Base-by-base conservation (phyloP, 2,797 vertebrate species). In the Thamnophis elegans region DNA sequence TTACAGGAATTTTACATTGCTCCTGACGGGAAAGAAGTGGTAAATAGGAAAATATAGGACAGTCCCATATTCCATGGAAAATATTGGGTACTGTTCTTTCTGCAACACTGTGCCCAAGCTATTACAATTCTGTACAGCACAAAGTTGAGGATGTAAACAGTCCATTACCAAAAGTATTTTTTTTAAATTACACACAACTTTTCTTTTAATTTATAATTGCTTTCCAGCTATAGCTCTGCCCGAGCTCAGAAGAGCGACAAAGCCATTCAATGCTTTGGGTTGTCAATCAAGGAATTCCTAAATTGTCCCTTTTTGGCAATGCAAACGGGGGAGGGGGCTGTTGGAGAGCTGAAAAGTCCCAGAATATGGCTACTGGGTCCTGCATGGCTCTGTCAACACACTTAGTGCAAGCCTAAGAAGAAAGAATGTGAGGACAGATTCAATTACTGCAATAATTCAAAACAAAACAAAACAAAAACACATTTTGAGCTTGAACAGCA, bases 371-470 rank as follows among this genome's bases (percentile, higher is more conserved):
- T 54, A 36, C 32, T 82, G 42, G n/a, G n/a, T 18, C 78, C 12
- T 82, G 56, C 8, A 25, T 54, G 73, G 73, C 18, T 89, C 59
- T 89, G 62, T 85, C 73, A 32, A 62, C 22, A 42, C 73, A 22
- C 28, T 58, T 78, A 58, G 54, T 59, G 4, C 25, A 28, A 73
- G 53, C 16, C 53, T 87, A n/a, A 28, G 85, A 65, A 65, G 85
- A 25, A 36, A 58, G 42, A 60, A 60, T 92, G 88, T 7, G 28
- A 92, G 51, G 25, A 10, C 87, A 85, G 51, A 85, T 85, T 68
- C 53, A 91, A 87, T 91, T 62, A 55, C 58, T 65, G 59, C 51
- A 65, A 87, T 78, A 92, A 78, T 92, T 53, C 7, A 59, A 92
- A 92, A 82, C 65, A 36, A 68, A n/a, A 65, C 62, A n/a, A 65